Percentiles rank a stretch among this genome's conserved stretches.
Conservation (phyloP, 2,113 vertebrate genomes). For the Antechinus flavipes region DNA sequence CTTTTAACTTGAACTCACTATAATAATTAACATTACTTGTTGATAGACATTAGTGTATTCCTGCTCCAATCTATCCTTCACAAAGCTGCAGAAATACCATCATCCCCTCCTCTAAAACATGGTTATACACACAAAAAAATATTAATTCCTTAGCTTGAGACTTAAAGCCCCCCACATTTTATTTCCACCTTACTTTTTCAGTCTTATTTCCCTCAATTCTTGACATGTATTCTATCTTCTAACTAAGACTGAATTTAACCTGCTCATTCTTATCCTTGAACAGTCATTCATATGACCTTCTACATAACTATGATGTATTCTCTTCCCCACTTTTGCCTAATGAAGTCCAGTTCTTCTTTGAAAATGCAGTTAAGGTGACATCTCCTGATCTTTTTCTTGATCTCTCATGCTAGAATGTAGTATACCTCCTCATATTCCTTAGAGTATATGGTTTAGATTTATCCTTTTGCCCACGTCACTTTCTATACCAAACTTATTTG, state of each 20-base stretch:
- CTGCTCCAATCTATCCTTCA: neutral
- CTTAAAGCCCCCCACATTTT: neutral
- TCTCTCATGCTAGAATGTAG: neutral
- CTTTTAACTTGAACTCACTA: neutral
- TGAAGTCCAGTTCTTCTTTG: neutral
- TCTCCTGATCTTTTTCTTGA: neutral
- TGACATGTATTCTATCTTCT: neutral
- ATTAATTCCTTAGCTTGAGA: neutral
- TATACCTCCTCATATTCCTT: neutral
- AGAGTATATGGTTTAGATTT: neutral
- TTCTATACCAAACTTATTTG: neutral
- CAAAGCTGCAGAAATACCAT: neutral
- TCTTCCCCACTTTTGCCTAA: neutral
- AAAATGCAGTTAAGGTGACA: neutral
- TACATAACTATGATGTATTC: neutral
- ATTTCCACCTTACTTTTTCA: neutral
- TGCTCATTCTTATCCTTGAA: neutral
- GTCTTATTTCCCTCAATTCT: neutral
- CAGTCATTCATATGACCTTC: neutral
- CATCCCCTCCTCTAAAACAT: neutral
- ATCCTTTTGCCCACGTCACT: neutral
- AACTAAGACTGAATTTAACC: neutral
- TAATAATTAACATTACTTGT: neutral
- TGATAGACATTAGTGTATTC: neutral
- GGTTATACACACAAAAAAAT: neutral